A percentile compares a stretch with the other conserved stretches of the same genome.
Conservation (phyloP, 2,113 vertebrate species). For the Hypanus sabinus region DNA sequence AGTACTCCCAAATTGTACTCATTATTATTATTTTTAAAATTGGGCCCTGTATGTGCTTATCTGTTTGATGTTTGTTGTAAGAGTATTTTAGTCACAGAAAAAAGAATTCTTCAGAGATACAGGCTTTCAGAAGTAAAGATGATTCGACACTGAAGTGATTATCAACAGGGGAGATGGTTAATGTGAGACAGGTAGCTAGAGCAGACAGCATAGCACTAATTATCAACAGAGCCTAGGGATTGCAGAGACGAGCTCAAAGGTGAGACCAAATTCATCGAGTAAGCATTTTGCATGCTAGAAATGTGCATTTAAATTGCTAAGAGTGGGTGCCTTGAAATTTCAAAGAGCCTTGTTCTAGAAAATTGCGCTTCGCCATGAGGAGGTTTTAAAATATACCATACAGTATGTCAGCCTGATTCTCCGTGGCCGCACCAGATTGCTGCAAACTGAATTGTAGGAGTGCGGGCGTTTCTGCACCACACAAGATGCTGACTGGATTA, state of each 20-base stretch:
- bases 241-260: not conserved
- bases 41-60: not conserved
- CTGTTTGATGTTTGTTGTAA: not conserved
- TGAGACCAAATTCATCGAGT: conserved; percentile 21
- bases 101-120: not conserved
- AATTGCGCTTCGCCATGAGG: not conserved
- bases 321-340: conserved; percentile 19
- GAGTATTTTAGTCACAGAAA: not conserved
- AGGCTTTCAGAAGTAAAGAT: not conserved
- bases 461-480: not conserved
- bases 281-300: conserved; percentile 21
- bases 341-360: not conserved
- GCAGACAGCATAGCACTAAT: conserved; percentile 15
- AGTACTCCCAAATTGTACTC: not conserved
- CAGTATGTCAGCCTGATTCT: not conserved
- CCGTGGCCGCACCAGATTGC: not conserved
- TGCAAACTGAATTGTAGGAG: not conserved
- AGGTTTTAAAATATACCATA: not conserved
- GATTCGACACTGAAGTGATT: not conserved
- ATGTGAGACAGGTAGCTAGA: conserved; percentile 1
- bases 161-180: conserved; percentile 4
- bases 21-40: not conserved
- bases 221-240: not conserved
- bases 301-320: conserved; percentile 30
- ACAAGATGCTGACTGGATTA: too few relatives aligned